A percentile compares a stretch with the other conserved stretches of the same genome.
These are phyloP conservation scores for Smutsia gigantea DNA, from an alignment of 2,797 vertebrate species.

Conservation along the genomic window DNA sequence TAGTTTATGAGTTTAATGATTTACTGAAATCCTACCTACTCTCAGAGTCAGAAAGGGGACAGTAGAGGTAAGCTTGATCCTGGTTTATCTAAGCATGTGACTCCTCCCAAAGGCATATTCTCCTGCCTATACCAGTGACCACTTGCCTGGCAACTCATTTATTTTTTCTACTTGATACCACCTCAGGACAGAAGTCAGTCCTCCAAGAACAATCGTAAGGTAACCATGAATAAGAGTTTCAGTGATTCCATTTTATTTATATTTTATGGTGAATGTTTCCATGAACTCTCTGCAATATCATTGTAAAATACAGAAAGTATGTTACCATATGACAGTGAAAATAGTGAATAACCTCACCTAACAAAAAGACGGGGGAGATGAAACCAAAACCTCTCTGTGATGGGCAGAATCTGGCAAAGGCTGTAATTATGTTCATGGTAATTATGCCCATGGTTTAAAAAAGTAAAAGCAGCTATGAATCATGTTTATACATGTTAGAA, in stretches of 20 bases:
- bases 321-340: slow-evolving; percentile 22
- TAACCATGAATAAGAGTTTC: slow-evolving; percentile 48
- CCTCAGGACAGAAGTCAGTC: slow-evolving; percentile 52
- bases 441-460: slow-evolving; percentile 57
- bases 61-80: background rate
- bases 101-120: background rate
- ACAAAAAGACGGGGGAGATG: background rate
- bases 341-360: slow-evolving; percentile 47
- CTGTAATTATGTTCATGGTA: slow-evolving; percentile 59
- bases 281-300: slow-evolving; percentile 19
- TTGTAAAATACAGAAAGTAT: slow-evolving; percentile 15
- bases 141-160: slow-evolving; percentile 18
- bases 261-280: slow-evolving; percentile 38
- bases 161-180: slow-evolving; percentile 38
- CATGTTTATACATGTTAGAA: slow-evolving; percentile 44
- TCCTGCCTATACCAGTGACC: background rate
- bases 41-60: slow-evolving; percentile 7
- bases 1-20: slow-evolving; percentile 55
- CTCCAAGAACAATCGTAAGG: slow-evolving; percentile 45
- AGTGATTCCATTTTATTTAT: slow-evolving; percentile 46
- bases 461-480: slow-evolving; percentile 46
- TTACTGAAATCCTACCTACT: slow-evolving; percentile 47
- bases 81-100: slow-evolving; percentile 20
- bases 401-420: slow-evolving; percentile 50
- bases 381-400: slow-evolving; percentile 50